Percentiles rank a stretch among this genome's conserved stretches.
Evolutionary conservation across 2,113 vertebrate genomes (phyloP).

Genomic region (Tenebrosternarchus preto): DNA sequence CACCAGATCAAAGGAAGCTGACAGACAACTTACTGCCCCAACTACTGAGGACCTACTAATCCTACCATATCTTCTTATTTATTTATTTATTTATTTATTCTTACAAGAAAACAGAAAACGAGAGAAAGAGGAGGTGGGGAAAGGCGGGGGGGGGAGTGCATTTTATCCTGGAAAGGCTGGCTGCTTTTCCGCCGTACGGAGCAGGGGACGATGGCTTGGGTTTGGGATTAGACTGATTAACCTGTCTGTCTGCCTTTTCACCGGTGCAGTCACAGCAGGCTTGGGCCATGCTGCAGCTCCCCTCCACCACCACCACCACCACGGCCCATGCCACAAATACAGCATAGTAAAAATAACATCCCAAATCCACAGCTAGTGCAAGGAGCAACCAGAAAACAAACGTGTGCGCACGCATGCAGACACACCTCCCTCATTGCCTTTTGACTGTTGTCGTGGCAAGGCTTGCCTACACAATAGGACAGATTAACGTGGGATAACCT

Average conservation of each 20-base stretch:
- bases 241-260: slow-evolving; percentile 37
- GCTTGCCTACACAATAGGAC: slow-evolving; percentile 63
- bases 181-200: slow-evolving; percentile 18
- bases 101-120: slow-evolving; percentile 8
- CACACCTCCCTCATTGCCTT: slow-evolving; percentile 14
- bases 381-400: background rate
- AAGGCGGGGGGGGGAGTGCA: background rate
- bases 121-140: slow-evolving; percentile 19
- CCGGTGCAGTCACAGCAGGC: background rate
- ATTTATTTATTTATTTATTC: no score
- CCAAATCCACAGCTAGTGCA: background rate
- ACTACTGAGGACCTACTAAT: slow-evolving; percentile 42
- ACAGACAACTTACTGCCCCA: slow-evolving; percentile 12
- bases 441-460: slow-evolving; percentile 33
- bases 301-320: background rate
- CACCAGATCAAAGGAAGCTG: slow-evolving; percentile 11
- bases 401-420: slow-evolving; percentile 8
- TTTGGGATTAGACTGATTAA: slow-evolving; percentile 47
- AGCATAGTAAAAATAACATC: background rate
- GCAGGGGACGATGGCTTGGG: background rate
- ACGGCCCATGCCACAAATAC: background rate
- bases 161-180: slow-evolving; percentile 19
- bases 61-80: slow-evolving; percentile 32
- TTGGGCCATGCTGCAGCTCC: background rate
- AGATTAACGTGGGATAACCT: slow-evolving; percentile 65